Conservation (phyloP, 2,888 invertebrate species). For the Sesamia inferens region DNA sequence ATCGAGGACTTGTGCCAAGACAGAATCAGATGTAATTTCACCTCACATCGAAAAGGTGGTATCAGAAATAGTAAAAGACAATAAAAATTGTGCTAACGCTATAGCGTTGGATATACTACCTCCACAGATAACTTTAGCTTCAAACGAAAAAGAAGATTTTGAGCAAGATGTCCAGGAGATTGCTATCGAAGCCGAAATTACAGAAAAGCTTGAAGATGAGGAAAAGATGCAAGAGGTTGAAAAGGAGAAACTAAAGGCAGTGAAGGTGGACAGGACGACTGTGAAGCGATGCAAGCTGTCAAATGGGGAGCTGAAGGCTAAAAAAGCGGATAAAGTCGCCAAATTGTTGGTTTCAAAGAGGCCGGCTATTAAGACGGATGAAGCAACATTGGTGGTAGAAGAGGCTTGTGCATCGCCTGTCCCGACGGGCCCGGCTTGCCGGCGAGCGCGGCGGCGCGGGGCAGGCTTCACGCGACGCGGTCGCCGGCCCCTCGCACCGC, state of each 20-base stretch:
- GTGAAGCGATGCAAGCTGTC: slow-evolving; percentile 77
- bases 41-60: slow-evolving; percentile 59
- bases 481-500: slow-evolving; percentile 65
- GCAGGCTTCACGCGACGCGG: slow-evolving; percentile 65
- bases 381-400: slow-evolving; percentile 80
- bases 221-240: slow-evolving; percentile 51
- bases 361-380: slow-evolving; percentile 84
- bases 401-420: slow-evolving; percentile 79
- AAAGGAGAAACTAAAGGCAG: slow-evolving; percentile 43
- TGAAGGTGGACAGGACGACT: slow-evolving; percentile 50
- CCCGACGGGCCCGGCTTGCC: slow-evolving; percentile 57
- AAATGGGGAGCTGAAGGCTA: slow-evolving; percentile 79
- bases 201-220: slow-evolving; percentile 52
- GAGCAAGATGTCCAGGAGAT: slow-evolving; percentile 57
- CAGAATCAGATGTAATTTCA: slow-evolving; percentile 54
- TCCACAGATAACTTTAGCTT: slow-evolving; percentile 43
- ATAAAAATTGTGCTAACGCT: slow-evolving; percentile 41
- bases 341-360: slow-evolving; percentile 85
- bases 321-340: slow-evolving; percentile 84
- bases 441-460: slow-evolving; percentile 67
- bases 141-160: slow-evolving; percentile 53
- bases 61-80: slow-evolving; percentile 63
- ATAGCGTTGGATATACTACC: slow-evolving; percentile 36
- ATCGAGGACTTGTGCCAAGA: slow-evolving; percentile 56
- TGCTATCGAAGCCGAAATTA: slow-evolving; percentile 47